Conservation (phyloP, 2,797 vertebrate species). For the Bufotes viridis region DNA sequence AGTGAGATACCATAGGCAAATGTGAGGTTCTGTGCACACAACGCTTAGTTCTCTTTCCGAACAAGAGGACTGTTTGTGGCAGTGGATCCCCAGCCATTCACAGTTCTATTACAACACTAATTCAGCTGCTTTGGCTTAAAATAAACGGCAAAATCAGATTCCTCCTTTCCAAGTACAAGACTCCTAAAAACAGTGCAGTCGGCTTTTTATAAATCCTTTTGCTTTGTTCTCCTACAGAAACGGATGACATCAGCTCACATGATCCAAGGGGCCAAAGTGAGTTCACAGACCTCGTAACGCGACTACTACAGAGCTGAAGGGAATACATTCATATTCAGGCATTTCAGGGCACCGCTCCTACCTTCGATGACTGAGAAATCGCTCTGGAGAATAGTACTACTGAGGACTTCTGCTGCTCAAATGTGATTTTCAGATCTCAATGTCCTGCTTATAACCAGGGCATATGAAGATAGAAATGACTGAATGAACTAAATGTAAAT, state of each 20-base stretch:
- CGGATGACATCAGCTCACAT: conserved; percentile 39
- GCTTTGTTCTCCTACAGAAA: conserved; percentile 29
- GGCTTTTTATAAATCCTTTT: not conserved
- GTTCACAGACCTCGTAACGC: not conserved
- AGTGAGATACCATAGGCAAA: not conserved
- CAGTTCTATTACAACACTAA: not conserved
- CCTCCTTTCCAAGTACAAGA: not conserved
- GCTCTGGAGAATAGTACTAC: not conserved
- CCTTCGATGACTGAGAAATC: not conserved
- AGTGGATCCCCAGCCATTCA: too few species aligned
- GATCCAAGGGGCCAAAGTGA: not conserved
- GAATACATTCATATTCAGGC: not conserved
- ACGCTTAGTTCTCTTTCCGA: not conserved
- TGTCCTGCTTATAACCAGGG: not conserved
- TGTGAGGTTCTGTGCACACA: not conserved
- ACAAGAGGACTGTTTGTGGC: too few species aligned
- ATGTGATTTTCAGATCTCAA: not conserved
- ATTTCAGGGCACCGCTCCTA: not conserved
- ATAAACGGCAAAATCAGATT: not conserved
- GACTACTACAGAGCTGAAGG: not conserved
- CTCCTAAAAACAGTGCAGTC: not conserved
- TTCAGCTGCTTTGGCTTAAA: not conserved
- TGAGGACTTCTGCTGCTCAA: not conserved
- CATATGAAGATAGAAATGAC: not conserved
- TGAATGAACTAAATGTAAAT: not conserved